Evolutionary conservation across 2,113 vertebrate genomes (phyloP), one percentile per base, ranked within the genome.

Genomic region (Solea senegalensis): DNA sequence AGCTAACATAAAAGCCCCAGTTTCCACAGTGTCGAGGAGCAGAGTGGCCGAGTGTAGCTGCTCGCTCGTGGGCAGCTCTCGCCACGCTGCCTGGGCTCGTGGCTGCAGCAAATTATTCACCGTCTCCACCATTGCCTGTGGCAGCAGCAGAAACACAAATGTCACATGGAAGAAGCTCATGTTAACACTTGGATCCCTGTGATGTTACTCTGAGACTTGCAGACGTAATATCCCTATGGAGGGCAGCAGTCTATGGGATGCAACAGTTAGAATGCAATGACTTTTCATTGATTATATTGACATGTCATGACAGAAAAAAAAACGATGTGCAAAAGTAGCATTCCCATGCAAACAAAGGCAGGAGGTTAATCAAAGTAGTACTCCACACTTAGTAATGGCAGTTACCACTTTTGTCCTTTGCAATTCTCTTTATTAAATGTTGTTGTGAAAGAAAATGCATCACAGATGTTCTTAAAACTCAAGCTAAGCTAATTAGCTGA

Each of bases 51-150:
- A 97, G 0, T 96, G 96, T n/a, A 97, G 93, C 83, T 99, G 98
- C 80, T 97, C 97, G 0, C 92, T 95, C 1, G 94, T 93, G 2
- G 96, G 93, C 85, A 99, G 92, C 84, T 97, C 97, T 81, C 91
- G 93, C 98, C 97, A 99, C 0, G 97, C 97, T 0, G 94, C 89
- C 87, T 96, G 92, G 76, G 98, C 96, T 87, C 96, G 95, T 0
- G 95, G 95, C 85, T 98, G 96, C 60, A 99, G 94, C 61, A 99
- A 94, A 92, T 99, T 98, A 90, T 99, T 99, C 87, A 98, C 97
- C 0, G 97, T 98, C 90, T 97, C 96, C 60, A 99, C 97, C 97
- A 99, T 99, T 6, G 98, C 98, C 98, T 99, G 87, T 14, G 46
- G 69, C 74, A 73, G 74, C 76, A 76, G 70, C 9, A 68, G 40